These are phyloP conservation scores for Caloenas nicobarica DNA, from an alignment of 2,113 vertebrate species.

Conservation along the genomic window DNA sequence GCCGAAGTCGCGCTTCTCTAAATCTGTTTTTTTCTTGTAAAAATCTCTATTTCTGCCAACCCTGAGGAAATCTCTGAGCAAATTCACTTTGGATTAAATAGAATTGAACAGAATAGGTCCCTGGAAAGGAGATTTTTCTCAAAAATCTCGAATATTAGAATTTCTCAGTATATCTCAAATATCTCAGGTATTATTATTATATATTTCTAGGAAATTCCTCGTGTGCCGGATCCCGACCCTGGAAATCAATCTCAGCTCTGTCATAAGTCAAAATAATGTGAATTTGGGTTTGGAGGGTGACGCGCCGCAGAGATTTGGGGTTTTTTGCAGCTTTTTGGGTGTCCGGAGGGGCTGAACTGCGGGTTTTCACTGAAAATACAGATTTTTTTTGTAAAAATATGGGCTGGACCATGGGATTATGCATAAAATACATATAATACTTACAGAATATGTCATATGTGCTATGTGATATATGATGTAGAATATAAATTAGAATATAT, in stretches of 20 bases:
- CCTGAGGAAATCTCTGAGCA: neutral
- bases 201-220: neutral
- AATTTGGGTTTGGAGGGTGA: neutral
- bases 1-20: rapidly evolving
- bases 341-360: no score
- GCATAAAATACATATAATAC: no score
- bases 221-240: neutral
- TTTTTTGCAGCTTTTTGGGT: no score
- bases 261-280: neutral
- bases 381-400: no score
- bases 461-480: no score
- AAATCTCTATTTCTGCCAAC: neutral
- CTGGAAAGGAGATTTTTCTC: neutral
- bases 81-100: neutral
- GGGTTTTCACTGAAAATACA: no score
- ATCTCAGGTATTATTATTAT: neutral
- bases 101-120: neutral
- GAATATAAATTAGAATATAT: no score
- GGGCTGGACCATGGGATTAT: no score
- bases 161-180: neutral
- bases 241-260: neutral
- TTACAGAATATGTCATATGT: no score
- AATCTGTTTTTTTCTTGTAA: neutral
- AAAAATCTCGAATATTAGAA: neutral
- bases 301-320: no score